Evolutionary conservation across 2,888 invertebrate species (phyloP), one percentile per base, ranked within the genome.

Genomic region (Alloplasta piceator): DNA sequence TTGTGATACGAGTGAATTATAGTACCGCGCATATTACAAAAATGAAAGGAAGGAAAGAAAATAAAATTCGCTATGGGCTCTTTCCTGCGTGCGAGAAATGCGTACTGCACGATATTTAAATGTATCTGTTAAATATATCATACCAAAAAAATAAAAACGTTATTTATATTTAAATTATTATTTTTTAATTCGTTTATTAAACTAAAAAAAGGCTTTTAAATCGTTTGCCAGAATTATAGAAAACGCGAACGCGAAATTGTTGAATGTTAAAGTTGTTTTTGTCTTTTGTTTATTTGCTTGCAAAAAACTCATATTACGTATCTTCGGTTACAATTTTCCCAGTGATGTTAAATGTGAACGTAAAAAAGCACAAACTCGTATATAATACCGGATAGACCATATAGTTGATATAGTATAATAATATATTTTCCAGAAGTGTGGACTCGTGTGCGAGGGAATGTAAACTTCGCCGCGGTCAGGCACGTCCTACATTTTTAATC

Each of bases 351-450:
- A 80, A 71, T 41, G 46, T 74, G 58, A 75, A 43, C 50, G 52
- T 75, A 58, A 77, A 56, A 61, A 14, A 16, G 48, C 36, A 60
- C 60, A 71, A 41, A 9, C 12, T 67, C 50, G 14, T 38, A 50
- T 14, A 48, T 36, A 36, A 58, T 48, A 67, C 56, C 60, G 12
- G 12, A 39, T 50, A 70, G 60, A 60, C 12, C 16, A 74, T 71
- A 73, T 76, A 68, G 79, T 80, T 74, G 48, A 80, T 80, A 80
- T 74, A 80, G 75, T 76, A 75, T 78, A 56, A 82, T 80, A 72
- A 80, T 81, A 81, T 81, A 78, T 83, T 83, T 81, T 83, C 75
- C 83, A 73, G 80, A 64, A 80, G 80, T 81, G 78, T 81, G 70
- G 67, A 70, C 41, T 68, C 78, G 61, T 58, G 46, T 38, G 67